These are phyloP conservation scores for Synergus laeviventris DNA, from an alignment of 2,888 invertebrate genomes.

Conservation along the genomic window DNA sequence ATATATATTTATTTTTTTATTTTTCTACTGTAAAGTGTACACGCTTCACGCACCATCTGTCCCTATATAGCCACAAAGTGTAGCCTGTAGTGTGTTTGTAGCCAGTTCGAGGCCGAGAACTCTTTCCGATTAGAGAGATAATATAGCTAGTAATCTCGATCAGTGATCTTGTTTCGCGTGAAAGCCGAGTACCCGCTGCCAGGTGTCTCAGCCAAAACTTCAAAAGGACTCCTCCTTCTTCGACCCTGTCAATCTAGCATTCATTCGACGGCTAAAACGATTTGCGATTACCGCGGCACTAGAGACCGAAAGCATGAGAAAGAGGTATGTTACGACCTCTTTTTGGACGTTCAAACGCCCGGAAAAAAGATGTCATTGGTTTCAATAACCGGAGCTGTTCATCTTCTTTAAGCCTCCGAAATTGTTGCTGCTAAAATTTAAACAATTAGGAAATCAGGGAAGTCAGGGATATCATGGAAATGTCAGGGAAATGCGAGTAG, in stretches of 20 bases:
- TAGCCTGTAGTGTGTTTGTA: conserved; percentile 39
- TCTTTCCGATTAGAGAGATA: conserved; percentile 73
- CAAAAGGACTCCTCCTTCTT: conserved; percentile 49
- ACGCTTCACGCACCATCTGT: conserved; percentile 48
- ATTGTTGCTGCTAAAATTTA: not conserved
- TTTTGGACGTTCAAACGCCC: conserved; percentile 53
- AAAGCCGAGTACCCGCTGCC: conserved; percentile 67
- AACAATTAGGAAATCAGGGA: no score
- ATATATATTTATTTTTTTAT: not conserved
- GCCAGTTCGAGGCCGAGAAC: conserved; percentile 58
- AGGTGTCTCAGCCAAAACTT: conserved; percentile 63
- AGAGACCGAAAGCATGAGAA: conserved; percentile 56
- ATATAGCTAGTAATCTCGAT: conserved; percentile 67
- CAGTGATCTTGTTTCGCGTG: conserved; percentile 74
- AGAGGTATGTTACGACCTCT: conserved; percentile 47
- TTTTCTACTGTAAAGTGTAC: not conserved
- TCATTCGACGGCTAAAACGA: conserved; percentile 60
- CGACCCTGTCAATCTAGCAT: conserved; percentile 38
- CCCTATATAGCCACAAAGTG: conserved; percentile 35
- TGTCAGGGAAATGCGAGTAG: no score
- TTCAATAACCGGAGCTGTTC: not conserved
- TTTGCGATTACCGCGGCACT: conserved; percentile 58
- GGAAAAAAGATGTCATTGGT: conserved; percentile 53
- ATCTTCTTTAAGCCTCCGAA: not conserved
- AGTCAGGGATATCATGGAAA: no score